Percentiles rank a stretch among this genome's conserved stretches.
phyloP scores from a whole-genome alignment of 2,888 invertebrate species.

The Theretra japonica region DNA sequence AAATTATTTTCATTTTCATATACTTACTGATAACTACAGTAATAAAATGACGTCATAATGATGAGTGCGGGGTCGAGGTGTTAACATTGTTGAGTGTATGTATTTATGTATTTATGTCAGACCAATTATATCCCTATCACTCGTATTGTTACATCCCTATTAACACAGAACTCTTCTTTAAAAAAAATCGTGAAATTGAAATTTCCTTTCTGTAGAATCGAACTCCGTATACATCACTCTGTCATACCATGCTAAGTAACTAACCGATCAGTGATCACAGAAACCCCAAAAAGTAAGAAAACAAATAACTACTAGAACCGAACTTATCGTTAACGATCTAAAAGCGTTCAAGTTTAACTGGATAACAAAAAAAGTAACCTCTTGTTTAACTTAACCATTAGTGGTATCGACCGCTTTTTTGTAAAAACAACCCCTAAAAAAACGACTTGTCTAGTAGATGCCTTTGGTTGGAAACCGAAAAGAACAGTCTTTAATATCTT shows the following conservation, averaged over 20 bases:
- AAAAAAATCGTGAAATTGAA: no score
- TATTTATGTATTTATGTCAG: no score
- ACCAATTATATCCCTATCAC: no score
- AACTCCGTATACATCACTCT: no score
- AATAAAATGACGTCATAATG: no score
- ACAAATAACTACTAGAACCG: slow-evolving; percentile 6
- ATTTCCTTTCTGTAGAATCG: no score
- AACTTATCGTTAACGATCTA: slow-evolving; percentile 21
- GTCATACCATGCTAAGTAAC: not conserved
- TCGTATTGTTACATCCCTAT: no score
- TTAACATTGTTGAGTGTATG: no score
- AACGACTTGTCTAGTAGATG: not conserved
- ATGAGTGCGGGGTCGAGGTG: no score
- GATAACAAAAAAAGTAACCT: slow-evolving; percentile 36
- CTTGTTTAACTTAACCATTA: slow-evolving; percentile 45
- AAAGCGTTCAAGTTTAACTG: slow-evolving; percentile 14
- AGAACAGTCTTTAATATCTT: not conserved
- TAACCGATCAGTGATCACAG: not conserved
- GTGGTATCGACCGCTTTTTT: slow-evolving; percentile 44
- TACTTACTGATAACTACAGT: no score
- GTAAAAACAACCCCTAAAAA: slow-evolving; percentile 29
- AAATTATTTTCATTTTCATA: no score
- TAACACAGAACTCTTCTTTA: no score
- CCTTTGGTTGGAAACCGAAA: not conserved
- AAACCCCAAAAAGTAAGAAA: not conserved